Evolutionary conservation across 2,888 invertebrate species (phyloP).

Genomic region (Zygaena filipendulae): DNA sequence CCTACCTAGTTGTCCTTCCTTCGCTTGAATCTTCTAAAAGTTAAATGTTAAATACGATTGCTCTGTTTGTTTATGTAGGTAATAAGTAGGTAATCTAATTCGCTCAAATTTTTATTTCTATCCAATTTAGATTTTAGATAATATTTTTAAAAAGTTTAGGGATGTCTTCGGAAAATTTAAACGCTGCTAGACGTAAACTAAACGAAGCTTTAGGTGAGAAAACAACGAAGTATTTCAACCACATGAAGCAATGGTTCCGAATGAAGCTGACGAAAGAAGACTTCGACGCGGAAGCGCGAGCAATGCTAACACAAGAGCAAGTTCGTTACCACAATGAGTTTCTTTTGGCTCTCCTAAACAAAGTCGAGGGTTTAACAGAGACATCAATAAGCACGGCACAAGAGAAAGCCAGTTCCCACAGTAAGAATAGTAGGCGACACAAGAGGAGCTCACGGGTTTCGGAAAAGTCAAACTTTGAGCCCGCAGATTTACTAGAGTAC

Average conservation of each 20-base stretch:
- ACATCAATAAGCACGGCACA: slow-evolving; percentile 50
- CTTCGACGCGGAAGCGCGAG: slow-evolving; percentile 83
- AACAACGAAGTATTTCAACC: slow-evolving; percentile 74
- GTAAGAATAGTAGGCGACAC: slow-evolving; percentile 52
- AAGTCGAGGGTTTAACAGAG: slow-evolving; percentile 70
- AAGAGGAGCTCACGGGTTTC: slow-evolving; percentile 66
- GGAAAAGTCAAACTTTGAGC: slow-evolving; percentile 71
- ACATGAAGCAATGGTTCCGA: slow-evolving; percentile 82
- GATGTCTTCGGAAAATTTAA: slow-evolving; percentile 58
- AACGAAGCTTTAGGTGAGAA: slow-evolving; percentile 75
- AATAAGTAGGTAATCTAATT: too few relatives aligned
- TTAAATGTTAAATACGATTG: too few relatives aligned
- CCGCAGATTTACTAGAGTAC: slow-evolving; percentile 70
- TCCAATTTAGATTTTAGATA: slow-evolving; percentile 2
- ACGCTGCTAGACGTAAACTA: slow-evolving; percentile 69
- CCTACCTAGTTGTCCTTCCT: too few relatives aligned
- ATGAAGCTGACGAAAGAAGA: slow-evolving; percentile 83
- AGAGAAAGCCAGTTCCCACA: slow-evolving; percentile 48
- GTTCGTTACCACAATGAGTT: slow-evolving; percentile 88
- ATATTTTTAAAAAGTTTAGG: slow-evolving; percentile 2
- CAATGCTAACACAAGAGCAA: slow-evolving; percentile 77
- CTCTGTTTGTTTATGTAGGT: too few relatives aligned
- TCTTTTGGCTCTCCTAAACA: slow-evolving; percentile 80
- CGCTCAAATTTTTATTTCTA: too few relatives aligned
- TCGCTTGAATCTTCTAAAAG: too few relatives aligned